Base-by-base conservation (phyloP, 2,888 invertebrate species). In the Tolmerus cingulatus region DNA sequence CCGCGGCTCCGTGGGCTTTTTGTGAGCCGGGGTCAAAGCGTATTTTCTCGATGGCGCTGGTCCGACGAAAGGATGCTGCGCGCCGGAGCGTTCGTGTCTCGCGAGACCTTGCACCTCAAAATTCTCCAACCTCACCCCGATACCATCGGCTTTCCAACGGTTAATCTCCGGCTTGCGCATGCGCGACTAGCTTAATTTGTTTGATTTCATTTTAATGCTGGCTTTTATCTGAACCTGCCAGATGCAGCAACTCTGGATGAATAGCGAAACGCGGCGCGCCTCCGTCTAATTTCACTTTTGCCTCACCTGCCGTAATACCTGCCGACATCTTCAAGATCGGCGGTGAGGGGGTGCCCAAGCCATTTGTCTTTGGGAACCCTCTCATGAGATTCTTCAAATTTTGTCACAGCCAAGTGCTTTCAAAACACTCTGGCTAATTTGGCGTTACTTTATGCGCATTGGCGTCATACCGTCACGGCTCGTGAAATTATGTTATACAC, bases 51-150 rank as follows among this genome's bases (percentile, higher is more conserved):
- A 57, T 34, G 40, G 76, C 40, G 76, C 76, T 76, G 76, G 19
- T 19, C 34, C 37, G 81, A 51, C 30, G 81, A 81, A 81, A 81
- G 81, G 55, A 55, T 81, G 51, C n/a, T 81, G 81, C 55, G 81
- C 81, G 51, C 51, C 27, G 23, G 1, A 16, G n/a, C 19, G 37
- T 34, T 57, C 57, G 57, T 37, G 57, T 82, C 57, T 82, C 57
- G 2, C 7, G 37, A 82, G 82, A 82, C 82, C 57, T 57, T 82
- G 57, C 82, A 82, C 57, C 82, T 82, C 57, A 57, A 82, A 57
- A 82, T 82, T 57, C 82, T 14, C 57, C 40, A 82, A 82, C 57
- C 66, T 82, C 57, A 82, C 30, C 82, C n/a, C 34, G 81, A 81
- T 81, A 55, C 51, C 51, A 51, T 81, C 81, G 37, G 34, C 37